Evolutionary conservation across 2,888 invertebrate genomes (phyloP), one percentile per base, ranked within the genome.

Genomic region (Furcula furcula): DNA sequence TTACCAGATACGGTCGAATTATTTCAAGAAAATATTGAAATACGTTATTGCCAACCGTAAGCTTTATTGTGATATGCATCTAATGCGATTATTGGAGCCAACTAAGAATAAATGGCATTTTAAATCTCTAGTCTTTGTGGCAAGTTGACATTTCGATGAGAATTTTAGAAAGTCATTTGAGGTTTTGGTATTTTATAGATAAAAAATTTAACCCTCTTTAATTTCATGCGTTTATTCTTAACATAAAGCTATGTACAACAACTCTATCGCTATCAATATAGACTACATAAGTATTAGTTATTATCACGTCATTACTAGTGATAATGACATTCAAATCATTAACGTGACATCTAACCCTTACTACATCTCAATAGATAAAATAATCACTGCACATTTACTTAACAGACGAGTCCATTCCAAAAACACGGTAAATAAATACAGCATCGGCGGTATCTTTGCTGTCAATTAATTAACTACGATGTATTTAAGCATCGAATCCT

Each of bases 1-100:
- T 65, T 60, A 63, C 62, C 52, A 49, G 57, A 50, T 35, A 59
- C 56, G 53, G 47, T 55, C 57, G 55, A 74, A 74, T 57, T 65
- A 69, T 62, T 51, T 49, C 54, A 50, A 59, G 63, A 61, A 61
- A 65, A 62, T 56, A 55, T 62, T 55, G 55, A 52, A 56, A 57
- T 39, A 45, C 47, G 51, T 57, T 54, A 57, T 54, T 31, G 42
- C 36, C 25, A 23, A 42, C 41, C 43, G 40, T 54, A 36, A 56
- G 54, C 34, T 32, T 40, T 36, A 57, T 57, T 44, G 38, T 35
- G 54, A 37, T 51, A 57, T 56, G 48, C 57, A 54, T 54, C 54
- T 26, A 46, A 56, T 47, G 44, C 41, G 34, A 40, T 51, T 48
- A 40, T 7, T 9, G 26, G 13, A 20, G 6, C 6, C 20, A n/a